Evolutionary conservation across 2,888 invertebrate genomes (phyloP), one percentile per base, ranked within the genome.

Genomic region (Mactromeris polynyma): DNA sequence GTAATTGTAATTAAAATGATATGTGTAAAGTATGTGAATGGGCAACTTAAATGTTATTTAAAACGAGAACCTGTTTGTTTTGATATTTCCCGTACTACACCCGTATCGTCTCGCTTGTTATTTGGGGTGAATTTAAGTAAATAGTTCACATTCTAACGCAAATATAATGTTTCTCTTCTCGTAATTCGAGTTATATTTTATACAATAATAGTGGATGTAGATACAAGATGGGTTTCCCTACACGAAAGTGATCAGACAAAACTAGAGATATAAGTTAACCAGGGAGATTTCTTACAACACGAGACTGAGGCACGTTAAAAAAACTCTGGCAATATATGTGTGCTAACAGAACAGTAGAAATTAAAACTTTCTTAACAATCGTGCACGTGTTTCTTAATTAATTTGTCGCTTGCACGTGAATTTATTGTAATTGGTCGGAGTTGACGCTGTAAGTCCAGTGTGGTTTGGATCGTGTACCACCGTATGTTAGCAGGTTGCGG

Each of bases 91-190:
- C 73, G 73, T 33, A 17, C 33, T 73, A 73, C 17, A 17, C 36
- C 33, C 14, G 33, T 17, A 73, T 73, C 73, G 36, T 73, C 73
- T 19, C 73, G 73, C 17, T 33, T 33, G 73, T 33, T 33, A 11
- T 73, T 11, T 14, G 33, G 33, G 31, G 19, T 33, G 73, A 33
- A 36, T 73, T 33, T 73, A 17, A 73, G 19, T 26, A 73, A 33
- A 73, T 73, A 73, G 31, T 73, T 73, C 36, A 73, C 73, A 73
- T 73, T 73, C 73, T 73, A 36, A 33, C 73, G 36, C 36, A 36
- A 19, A 3, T 33, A 73, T 73, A 73, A 4, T 36, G 26, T 73
- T 73, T 73, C 73, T 21, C 31, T 33, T 19, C 17, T 36, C 26
- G 36, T 33, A 36, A 73, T 33, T 36, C 17, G 33, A 33, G 31